These are phyloP conservation scores for Papilio aristodemus DNA, from an alignment of 1,140 invertebrate genomes.

Conservation along the genomic window DNA sequence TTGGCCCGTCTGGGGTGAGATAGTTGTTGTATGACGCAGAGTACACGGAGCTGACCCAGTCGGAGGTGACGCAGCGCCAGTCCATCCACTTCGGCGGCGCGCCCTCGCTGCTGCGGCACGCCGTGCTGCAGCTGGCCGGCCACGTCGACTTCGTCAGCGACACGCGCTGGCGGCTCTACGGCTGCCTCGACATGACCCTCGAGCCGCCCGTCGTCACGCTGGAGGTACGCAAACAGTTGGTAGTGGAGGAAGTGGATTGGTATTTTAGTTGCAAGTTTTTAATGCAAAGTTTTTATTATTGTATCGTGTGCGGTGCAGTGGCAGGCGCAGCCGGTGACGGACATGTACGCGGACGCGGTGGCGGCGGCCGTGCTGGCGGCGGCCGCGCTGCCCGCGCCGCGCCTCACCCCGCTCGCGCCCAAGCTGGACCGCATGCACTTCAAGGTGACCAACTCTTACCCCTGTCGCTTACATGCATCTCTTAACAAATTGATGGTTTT, in stretches of 20 bases:
- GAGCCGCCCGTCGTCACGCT: constrained; percentile 92
- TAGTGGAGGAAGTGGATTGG: no score
- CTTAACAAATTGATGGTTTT: neutral
- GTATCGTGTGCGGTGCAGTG: constrained; percentile 84
- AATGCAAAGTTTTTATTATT: no score
- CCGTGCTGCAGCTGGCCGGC: constrained; percentile 91
- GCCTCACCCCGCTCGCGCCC: constrained; percentile 81
- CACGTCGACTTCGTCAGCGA: constrained; percentile 87
- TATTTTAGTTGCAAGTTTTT: no score
- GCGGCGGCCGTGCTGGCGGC: constrained; percentile 91
- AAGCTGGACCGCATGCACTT: constrained; percentile 93
- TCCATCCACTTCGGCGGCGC: constrained; percentile 93
- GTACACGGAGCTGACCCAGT: constrained; percentile 97
- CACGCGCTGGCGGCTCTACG: constrained; percentile 88
- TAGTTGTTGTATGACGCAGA: constrained; percentile 80
- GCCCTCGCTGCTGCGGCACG: constrained; percentile 88
- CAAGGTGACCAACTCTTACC: constrained; percentile 81
- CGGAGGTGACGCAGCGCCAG: constrained; percentile 94
- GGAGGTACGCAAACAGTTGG: no score
- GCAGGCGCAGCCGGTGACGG: constrained; percentile 96
- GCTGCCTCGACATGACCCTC: constrained; percentile 90
- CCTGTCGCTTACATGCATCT: neutral
- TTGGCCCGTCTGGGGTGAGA: neutral
- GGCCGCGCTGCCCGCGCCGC: constrained; percentile 83
- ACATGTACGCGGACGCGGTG: constrained; percentile 98